Percentiles rank a stretch among this genome's conserved stretches.
These are phyloP conservation scores for Timandra comae DNA, from an alignment of 2,888 invertebrate genomes.

Conservation along the genomic window DNA sequence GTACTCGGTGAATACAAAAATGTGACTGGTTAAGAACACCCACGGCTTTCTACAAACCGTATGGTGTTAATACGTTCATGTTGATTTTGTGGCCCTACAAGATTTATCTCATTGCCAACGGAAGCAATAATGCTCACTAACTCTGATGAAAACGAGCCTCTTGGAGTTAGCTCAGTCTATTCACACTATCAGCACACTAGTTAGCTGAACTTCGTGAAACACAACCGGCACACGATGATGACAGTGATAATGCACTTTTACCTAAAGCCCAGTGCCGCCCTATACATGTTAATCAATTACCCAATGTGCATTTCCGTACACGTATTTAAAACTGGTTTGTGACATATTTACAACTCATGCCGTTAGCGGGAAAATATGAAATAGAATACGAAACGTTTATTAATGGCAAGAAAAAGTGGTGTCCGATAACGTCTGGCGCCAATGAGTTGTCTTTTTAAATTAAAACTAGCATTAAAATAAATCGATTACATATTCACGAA, in stretches of 20 bases:
- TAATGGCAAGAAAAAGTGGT: constrained; percentile 17
- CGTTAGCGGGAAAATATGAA: constrained; percentile 18
- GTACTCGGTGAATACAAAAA: constrained; percentile 53
- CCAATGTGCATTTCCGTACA: constrained; percentile 61
- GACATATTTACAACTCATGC: constrained; percentile 15
- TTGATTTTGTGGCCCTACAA: constrained; percentile 58
- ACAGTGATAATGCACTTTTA: constrained; percentile 65
- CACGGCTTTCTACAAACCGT: constrained; percentile 61
- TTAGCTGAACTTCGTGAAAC: constrained; percentile 73
- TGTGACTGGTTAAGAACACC: constrained; percentile 67
- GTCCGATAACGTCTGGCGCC: constrained; percentile 21
- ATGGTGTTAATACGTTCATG: constrained; percentile 67
- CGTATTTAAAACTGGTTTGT: constrained; percentile 59
- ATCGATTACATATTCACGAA: constrained; percentile 50
- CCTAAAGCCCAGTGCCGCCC: constrained; percentile 50
- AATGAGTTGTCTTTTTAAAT: constrained; percentile 17
- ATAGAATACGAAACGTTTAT: constrained; percentile 14
- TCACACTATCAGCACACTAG: constrained; percentile 55
- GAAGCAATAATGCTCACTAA: constrained; percentile 35
- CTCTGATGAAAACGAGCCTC: constrained; percentile 35
- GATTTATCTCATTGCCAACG: constrained; percentile 32
- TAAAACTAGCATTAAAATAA: constrained; percentile 36
- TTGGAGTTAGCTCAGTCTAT: constrained; percentile 36
- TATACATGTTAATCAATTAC: constrained; percentile 66
- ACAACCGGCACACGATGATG: constrained; percentile 66